A percentile compares a stretch with the other conserved stretches of the same genome.
Evolutionary conservation across 2,888 invertebrate genomes (phyloP).

Genomic region (Spilosoma lubricipeda): DNA sequence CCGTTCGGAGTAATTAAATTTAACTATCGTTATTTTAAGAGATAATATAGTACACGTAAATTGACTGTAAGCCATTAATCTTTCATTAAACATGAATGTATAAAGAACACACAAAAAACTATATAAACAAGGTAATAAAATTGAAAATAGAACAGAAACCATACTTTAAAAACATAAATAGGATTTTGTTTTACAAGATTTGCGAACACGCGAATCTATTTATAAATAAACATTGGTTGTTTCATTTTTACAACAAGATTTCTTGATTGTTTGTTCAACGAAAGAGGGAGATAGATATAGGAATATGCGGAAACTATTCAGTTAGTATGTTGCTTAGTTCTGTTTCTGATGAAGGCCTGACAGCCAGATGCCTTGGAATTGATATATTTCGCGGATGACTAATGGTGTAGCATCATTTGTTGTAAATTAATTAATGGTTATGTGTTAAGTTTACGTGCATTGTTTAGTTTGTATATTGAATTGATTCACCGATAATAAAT

Average conservation of each 20-base stretch:
- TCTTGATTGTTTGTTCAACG: slow-evolving; percentile 29
- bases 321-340: slow-evolving; percentile 11
- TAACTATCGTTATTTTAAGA: neutral
- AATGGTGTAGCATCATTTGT: slow-evolving; percentile 9
- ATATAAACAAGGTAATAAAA: slow-evolving; percentile 15
- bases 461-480: neutral
- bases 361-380: slow-evolving; percentile 9
- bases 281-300: slow-evolving; percentile 29
- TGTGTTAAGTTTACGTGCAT: neutral
- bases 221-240: slow-evolving; percentile 40
- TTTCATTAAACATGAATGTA: slow-evolving; percentile 19
- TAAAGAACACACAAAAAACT: slow-evolving; percentile 4
- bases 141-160: slow-evolving; percentile 27
- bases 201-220: slow-evolving; percentile 48
- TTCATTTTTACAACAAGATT: slow-evolving; percentile 50
- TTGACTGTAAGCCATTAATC: slow-evolving; percentile 35
- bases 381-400: slow-evolving; percentile 18
- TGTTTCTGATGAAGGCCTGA: slow-evolving; percentile 23
- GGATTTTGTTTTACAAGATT: slow-evolving; percentile 37
- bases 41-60: slow-evolving; percentile 27
- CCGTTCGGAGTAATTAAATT: neutral
- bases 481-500: neutral
- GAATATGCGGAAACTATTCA: slow-evolving; percentile 27
- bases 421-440: slow-evolving; percentile 4
- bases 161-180: slow-evolving; percentile 21